These are phyloP conservation scores for Limenitis camilla DNA, from an alignment of 2,888 invertebrate species.

Conservation along the genomic window DNA sequence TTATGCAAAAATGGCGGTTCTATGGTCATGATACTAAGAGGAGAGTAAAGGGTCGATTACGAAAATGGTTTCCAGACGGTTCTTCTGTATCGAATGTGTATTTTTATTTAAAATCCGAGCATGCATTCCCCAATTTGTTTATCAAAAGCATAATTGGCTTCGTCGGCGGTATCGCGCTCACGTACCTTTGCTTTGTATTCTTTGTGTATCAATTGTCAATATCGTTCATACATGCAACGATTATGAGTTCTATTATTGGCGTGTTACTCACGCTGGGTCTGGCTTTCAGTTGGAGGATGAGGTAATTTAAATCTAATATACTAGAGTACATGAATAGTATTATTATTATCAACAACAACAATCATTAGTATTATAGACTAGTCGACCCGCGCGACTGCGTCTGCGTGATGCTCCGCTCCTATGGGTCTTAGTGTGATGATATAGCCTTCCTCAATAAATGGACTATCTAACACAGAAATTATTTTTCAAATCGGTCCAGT, in stretches of 20 bases:
- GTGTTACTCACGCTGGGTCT: constrained; percentile 78
- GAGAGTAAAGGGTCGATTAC: constrained; percentile 50
- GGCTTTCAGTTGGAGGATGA: constrained; percentile 75
- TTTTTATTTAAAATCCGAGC: constrained; percentile 61
- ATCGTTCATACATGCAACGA: constrained; percentile 74
- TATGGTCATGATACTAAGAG: constrained; percentile 53
- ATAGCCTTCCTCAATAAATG: too few relatives aligned
- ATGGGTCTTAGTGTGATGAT: too few relatives aligned
- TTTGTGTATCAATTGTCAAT: constrained; percentile 79
- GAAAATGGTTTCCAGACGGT: constrained; percentile 52
- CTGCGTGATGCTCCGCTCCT: too few relatives aligned
- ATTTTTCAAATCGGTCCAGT: too few relatives aligned
- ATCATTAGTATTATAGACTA: too few relatives aligned
- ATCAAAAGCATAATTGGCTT: constrained; percentile 79
- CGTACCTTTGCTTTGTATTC: constrained; percentile 79
- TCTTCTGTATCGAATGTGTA: constrained; percentile 46
- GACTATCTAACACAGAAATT: too few relatives aligned
- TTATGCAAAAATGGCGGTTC: constrained; percentile 64
- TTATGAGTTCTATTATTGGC: constrained; percentile 77
- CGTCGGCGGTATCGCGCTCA: constrained; percentile 76
- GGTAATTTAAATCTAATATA: constrained; percentile 32
- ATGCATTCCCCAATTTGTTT: constrained; percentile 70
- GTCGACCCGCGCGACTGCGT: too few relatives aligned
- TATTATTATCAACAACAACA: too few relatives aligned
- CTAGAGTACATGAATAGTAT: not conserved